Base-by-base conservation (phyloP, 2,888 invertebrate genomes). In the Macaria notata region DNA sequence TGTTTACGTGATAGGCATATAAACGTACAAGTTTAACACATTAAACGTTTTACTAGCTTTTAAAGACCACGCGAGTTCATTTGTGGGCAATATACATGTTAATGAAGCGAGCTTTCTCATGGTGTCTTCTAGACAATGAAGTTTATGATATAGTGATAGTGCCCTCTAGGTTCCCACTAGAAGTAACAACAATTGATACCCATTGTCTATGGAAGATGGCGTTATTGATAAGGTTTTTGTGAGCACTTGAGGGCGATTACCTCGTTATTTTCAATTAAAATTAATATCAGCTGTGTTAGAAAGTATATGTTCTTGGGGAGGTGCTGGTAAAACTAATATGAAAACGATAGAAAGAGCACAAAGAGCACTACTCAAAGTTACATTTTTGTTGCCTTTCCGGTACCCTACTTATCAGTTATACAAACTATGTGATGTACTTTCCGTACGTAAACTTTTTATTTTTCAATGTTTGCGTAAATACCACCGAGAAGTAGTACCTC, bases 41-140 rank as follows among this genome's bases (percentile, higher is more conserved):
- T 7, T 58, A 61, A 59, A 69, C 47, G 56, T 58, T 66, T 59
- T 39, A 56, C 50, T 42, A 43, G 45, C 44, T 58, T 56, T 41
- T 41, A 59, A 53, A 60, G 41, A 53, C 49, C 56, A 58, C 42
- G 54, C 50, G 58, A 68, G 66, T 60, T 61, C 61, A 61, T 66
- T 65, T 61, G 54, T 46, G 58, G 56, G 57, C 56, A 54, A 73
- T 74, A 70, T 68, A 72, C 66, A 72, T 72, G 73, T 65, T 71
- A 76, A 76, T 73, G 71, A 72, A 66, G 62, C 65, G 62, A 62
- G 69, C 68, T 71, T 79, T 79, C 81, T 69, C 78, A 78, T 68
- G 68, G 62, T 57, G 72, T 70, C 70, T 62, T 63, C 57, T 56
- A 19, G 43, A 73, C 71, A 74, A 74, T 69, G 69, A 61, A 64